These are phyloP conservation scores for Pogona vitticeps DNA, from an alignment of 2,113 vertebrate species.

Conservation along the genomic window DNA sequence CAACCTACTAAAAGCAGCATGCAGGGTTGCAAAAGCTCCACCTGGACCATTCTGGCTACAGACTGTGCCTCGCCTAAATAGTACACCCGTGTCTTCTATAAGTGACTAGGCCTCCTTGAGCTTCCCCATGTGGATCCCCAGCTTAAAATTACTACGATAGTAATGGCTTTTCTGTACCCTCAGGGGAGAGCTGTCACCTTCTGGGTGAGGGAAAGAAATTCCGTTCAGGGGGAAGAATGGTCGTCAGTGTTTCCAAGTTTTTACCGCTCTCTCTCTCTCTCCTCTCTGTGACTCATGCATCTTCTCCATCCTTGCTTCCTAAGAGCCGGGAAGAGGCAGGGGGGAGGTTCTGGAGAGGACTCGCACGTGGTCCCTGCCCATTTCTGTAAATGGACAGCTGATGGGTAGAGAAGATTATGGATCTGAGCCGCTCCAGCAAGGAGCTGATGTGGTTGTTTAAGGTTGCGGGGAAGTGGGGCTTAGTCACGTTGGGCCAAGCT, in stretches of 20 bases:
- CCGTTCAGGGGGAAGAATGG: not conserved
- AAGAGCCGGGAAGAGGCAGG: conserved; percentile 6
- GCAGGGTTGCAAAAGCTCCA: too few species aligned
- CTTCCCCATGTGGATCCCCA: not conserved
- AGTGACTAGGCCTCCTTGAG: too few species aligned
- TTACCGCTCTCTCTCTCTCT: not conserved
- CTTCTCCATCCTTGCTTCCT: not conserved
- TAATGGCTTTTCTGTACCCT: too few species aligned
- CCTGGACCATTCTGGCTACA: too few species aligned
- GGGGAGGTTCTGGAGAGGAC: conserved; percentile 18
- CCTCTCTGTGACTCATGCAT: conserved; percentile 32
- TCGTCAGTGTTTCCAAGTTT: not conserved
- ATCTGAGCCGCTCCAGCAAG: conserved; percentile 28
- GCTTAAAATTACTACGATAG: not conserved
- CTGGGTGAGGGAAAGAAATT: not conserved
- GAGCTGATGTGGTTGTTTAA: conserved; percentile 46
- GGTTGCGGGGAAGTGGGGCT: conserved; percentile 21
- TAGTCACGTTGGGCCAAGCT: not conserved
- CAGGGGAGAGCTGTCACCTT: too few species aligned
- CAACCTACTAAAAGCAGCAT: too few species aligned
- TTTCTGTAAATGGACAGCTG: conserved; percentile 51
- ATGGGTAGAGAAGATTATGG: conserved; percentile 55
- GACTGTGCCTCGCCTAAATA: not conserved
- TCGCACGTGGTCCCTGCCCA: conserved; percentile 26
- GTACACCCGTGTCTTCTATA: not conserved